Evolutionary conservation across 2,113 vertebrate species (phyloP).

Genomic region (Anseranas semipalmata): DNA sequence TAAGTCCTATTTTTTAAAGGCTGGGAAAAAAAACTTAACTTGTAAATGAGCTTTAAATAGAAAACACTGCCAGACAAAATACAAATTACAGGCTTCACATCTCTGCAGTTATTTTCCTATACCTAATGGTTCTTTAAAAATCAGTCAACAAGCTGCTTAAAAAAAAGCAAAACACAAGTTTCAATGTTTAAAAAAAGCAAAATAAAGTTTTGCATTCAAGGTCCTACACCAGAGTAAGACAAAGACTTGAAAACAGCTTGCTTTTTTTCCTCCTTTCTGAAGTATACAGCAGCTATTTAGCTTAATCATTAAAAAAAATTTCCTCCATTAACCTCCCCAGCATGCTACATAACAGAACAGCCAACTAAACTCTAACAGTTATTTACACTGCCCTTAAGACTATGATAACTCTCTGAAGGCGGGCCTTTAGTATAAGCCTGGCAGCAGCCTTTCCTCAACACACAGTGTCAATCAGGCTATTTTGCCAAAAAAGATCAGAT

Average conservation of each 20-base stretch:
- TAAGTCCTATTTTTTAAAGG: background rate
- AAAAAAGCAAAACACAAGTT: background rate
- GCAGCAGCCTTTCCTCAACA: background rate
- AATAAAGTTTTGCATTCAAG: background rate
- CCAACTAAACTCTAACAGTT: background rate
- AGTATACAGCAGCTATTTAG: background rate
- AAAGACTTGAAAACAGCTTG: background rate
- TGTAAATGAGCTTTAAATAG: background rate
- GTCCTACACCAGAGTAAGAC: background rate
- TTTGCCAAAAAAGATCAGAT: background rate
- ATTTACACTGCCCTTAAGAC: background rate
- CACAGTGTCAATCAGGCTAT: background rate
- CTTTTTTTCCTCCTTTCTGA: background rate
- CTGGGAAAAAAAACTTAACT: background rate
- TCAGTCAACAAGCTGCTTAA: background rate
- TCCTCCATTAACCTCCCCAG: background rate
- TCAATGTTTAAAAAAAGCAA: background rate
- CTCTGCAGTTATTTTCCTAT: background rate
- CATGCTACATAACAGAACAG: background rate
- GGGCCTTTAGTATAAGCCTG: background rate
- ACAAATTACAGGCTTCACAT: background rate
- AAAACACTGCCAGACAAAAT: background rate
- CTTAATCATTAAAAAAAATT: slow-evolving; percentile 6
- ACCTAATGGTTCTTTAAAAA: background rate
- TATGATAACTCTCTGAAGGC: background rate